Base-by-base conservation (phyloP, 2,888 invertebrate species). In the Caenorhabditis becei region DNA sequence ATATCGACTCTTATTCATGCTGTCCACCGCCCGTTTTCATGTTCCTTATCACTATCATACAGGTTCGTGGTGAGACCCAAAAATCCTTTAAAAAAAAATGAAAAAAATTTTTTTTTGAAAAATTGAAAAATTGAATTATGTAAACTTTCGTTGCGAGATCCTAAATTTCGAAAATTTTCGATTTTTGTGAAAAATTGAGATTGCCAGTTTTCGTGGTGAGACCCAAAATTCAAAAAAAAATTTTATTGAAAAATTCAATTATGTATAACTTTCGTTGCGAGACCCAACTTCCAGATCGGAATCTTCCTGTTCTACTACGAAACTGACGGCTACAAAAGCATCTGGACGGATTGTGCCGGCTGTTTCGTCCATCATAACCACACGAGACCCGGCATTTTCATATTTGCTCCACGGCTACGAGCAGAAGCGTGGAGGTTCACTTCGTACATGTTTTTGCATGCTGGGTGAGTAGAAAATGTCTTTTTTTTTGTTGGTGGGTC, bases 11-110 rank as follows among this genome's bases (percentile, higher is more conserved):
- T 10, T 87, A 87, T 70, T 71, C 74, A 2, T 81, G 77, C 4
- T 95, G 94, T 91, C 98, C 97, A n/a, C 94, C 94, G 3, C 98
- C 98, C 0, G 91, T 98, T 70, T 95, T 96, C 91, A 97, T 98
- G 95, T 94, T 97, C 82, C 92, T 96, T 77, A 95, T 97, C 89
- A 96, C 96, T 2, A 88, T 97, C 75, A 92, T 96, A 86, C 91
- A 87, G 81, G 87, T 87, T 18, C 23, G 44, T 53, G 35, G 32
- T 41, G 49, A 18, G 18, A 1, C 49, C 24, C 24, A 8, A 35
- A 28, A 54, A 26, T 28, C n/a, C n/a, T n/a, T 32, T 10, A 32
- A 32, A 32, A 32, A 32, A 32, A 32, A 32, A 32, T 32, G 10
- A 32, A 32, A 32, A 32, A 32, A 32, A 32, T 32, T 32, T 32